phyloP scores from a whole-genome alignment of 35 echinoderm and acorn worm species.

The Lytechinus pictus region DNA sequence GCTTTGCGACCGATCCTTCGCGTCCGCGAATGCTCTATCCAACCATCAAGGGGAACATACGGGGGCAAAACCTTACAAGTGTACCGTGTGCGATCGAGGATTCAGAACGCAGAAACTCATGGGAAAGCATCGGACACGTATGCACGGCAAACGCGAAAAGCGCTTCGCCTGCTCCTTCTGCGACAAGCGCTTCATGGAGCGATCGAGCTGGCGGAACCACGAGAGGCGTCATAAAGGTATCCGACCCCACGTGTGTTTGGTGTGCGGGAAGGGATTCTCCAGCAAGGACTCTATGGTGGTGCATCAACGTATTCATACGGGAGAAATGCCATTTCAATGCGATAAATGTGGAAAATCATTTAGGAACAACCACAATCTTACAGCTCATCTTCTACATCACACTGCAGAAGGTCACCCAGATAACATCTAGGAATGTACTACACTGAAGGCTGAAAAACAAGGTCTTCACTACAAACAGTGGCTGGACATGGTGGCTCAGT shows the following conservation, averaged over 20 bases:
- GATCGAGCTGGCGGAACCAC: conserved; percentile 34
- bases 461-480: too few relatives aligned
- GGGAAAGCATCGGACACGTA: background rate
- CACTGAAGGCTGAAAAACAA: too few relatives aligned
- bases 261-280: conserved; percentile 47
- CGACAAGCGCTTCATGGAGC: conserved; percentile 55
- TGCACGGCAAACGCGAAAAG: conserved; percentile 36
- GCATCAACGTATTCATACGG: conserved; percentile 50
- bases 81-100: background rate
- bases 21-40: background rate
- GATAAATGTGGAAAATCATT: conserved; percentile 56
- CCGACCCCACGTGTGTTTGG: conserved; percentile 38
- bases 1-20: conserved; percentile 5
- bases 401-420: background rate
- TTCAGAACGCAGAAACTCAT: conserved; percentile 52
- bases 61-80: conserved; percentile 47
- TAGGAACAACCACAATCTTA: conserved; percentile 35
- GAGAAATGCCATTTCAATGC: conserved; percentile 49
- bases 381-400: conserved; percentile 13
- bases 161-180: conserved; percentile 47
- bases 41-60: conserved; percentile 50
- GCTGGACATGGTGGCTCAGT: too few relatives aligned
- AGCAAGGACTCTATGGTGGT: conserved; percentile 36
- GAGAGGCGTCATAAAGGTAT: conserved; percentile 58
- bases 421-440: too few relatives aligned